Percentiles rank a stretch among this genome's conserved stretches.
These are phyloP conservation scores for Moxostoma hubbsi DNA, from an alignment of 2,797 vertebrate genomes.

Conservation along the genomic window DNA sequence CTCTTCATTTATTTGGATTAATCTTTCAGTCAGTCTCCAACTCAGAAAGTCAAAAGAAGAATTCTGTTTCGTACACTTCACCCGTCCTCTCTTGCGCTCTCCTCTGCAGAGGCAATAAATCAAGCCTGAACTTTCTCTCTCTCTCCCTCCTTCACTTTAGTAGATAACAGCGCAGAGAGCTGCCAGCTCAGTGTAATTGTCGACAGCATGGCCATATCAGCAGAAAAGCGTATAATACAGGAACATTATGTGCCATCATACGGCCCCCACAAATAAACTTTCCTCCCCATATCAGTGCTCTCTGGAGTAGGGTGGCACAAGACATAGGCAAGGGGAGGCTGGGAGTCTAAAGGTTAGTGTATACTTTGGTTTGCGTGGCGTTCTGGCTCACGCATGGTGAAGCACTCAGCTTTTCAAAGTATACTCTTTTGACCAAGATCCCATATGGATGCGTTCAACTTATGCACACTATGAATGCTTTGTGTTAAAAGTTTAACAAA, in stretches of 20 bases:
- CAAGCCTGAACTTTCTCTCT: constrained; percentile 50
- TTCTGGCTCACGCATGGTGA: no score
- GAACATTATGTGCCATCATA: constrained; percentile 36
- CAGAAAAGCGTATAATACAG: constrained; percentile 41
- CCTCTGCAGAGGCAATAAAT: constrained; percentile 64
- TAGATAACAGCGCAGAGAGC: constrained; percentile 48
- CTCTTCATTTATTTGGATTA: constrained; percentile 37
- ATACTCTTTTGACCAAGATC: no score
- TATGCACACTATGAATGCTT: no score
- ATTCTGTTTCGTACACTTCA: constrained; percentile 39
- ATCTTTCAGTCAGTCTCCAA: constrained; percentile 25
- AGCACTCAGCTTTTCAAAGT: no score
- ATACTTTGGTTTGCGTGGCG: no score
- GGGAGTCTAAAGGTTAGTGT: neutral
- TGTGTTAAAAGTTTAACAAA: no score
- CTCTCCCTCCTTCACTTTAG: constrained; percentile 37
- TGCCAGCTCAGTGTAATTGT: constrained; percentile 43
- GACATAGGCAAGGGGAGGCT: neutral
- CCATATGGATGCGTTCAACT: no score
- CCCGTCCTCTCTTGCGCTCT: constrained; percentile 30
- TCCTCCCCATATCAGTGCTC: constrained; percentile 38
- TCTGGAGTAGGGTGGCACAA: neutral
- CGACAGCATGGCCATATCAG: constrained; percentile 53
- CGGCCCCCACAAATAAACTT: constrained; percentile 46
- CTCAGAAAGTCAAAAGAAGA: constrained; percentile 47